Evolutionary conservation across 2,888 invertebrate genomes (phyloP), one percentile per base, ranked within the genome.

Genomic region (Luperina testacea): DNA sequence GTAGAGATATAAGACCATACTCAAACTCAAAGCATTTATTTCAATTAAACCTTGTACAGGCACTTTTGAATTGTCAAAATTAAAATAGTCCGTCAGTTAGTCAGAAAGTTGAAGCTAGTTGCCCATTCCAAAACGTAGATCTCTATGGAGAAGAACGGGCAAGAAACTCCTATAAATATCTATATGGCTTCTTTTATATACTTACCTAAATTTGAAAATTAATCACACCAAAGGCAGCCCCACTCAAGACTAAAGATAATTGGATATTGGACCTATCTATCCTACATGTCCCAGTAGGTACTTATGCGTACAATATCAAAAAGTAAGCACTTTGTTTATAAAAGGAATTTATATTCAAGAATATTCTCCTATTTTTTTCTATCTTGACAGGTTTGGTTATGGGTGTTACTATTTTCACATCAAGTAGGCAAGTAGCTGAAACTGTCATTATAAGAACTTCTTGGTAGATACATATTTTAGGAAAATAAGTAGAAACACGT

Each of bases 311-410:
- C 57, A 57, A 57, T 57, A 57, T 24, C 24, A 57, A 57, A 57
- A 57, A 24, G 24, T 57, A 24, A 57, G 57, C 59, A 59, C 13
- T 59, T 59, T 59, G n/a, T 6, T n/a, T 59, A 59, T 0, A 13
- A n/a, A 59, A n/a, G n/a, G 24, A 38, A 57, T 51, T 51, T 17
- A 11, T 32, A 48, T 51, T 17, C 17, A n/a, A 38, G 11, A 73
- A 38, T 67, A 3, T 57, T 51, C 8, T 38, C 20, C 4, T 27
- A 42, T 45, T 32, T 76, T 57, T 42, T 0, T 42, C 8, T 77
- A 77, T 77, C 57, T 77, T 27, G 48, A 77, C 45, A 59, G 17
- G n/a, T 67, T 48, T 67, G 27, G 67, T 48, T 24, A 11, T 57
- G 7, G 20, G 53, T 64, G 20, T 65, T 65, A 65, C 77, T 48